A percentile compares a stretch with the other conserved stretches of the same genome.
Evolutionary conservation across 2,797 vertebrate genomes (phyloP).

Genomic region (Rachycentron canadum): DNA sequence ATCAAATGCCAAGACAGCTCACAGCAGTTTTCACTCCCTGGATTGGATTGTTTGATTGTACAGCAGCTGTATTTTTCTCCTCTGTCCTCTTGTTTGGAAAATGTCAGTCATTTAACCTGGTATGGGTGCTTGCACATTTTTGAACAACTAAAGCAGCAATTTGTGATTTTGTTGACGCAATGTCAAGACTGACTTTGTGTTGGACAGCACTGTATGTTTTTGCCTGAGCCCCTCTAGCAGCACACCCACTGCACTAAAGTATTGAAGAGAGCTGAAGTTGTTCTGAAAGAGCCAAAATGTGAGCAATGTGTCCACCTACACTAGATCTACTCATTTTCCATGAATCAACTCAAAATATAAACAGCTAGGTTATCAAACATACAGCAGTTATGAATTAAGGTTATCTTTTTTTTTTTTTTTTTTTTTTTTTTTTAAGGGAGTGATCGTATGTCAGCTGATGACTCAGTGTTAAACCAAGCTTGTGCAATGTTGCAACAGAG

Average conservation of each 20-base stretch:
- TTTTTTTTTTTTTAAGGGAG: not conserved
- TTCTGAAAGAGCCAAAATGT: not conserved
- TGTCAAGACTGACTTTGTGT: not conserved
- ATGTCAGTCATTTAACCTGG: not conserved
- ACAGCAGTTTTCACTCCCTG: not conserved
- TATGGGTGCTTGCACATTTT: not conserved
- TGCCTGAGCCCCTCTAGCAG: not conserved
- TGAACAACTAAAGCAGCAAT: not conserved
- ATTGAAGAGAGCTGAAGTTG: not conserved
- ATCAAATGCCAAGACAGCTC: not conserved
- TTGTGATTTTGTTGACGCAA: not conserved
- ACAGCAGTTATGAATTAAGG: slow-evolving; percentile 1
- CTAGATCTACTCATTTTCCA: not conserved
- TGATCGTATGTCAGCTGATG: not conserved
- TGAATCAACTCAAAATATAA: not conserved
- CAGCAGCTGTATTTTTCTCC: not conserved
- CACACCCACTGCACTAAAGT: not conserved
- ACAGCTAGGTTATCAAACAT: no score
- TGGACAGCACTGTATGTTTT: not conserved
- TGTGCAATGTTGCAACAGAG: slow-evolving; percentile 4
- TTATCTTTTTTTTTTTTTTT: not conserved
- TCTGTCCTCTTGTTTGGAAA: not conserved
- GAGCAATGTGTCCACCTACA: not conserved
- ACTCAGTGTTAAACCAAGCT: slow-evolving; percentile 11
- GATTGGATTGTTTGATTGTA: not conserved